Base-by-base conservation (phyloP, 2,888 invertebrate species). In the Nomada lathburiana region DNA sequence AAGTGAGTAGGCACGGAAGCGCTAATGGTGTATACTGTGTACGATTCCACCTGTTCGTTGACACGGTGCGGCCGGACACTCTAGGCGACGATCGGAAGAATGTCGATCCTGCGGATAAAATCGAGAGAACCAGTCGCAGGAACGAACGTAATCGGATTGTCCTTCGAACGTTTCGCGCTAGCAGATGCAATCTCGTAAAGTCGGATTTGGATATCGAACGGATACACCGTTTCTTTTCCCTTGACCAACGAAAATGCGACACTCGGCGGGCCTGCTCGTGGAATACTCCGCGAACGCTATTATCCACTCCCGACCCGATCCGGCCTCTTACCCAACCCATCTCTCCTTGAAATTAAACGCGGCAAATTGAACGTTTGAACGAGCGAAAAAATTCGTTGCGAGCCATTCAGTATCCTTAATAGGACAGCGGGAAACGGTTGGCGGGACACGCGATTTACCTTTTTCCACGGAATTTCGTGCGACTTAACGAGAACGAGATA, bases 1-100 rank as follows among this genome's bases (percentile, higher is more conserved):
- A 89, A 88, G 92, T 92, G 87, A 91, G 89, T 52, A 20, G 52
- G 18, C 29, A 36, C 11, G 13, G 18, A n/a, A 11, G 20, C 4
- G 11, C 29, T 47, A 63, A 23, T 20, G 0, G 23, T 36, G 11
- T 20, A 36, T 36, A 2, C 36, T 36, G 11, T 20, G 23, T 36
- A 2, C 36, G 36, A 36, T 36, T 36, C 36, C 36, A 36, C 36
- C 44, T 53, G 42, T 16, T 16, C 36, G 20, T 67, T 29, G 53
- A 36, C 36, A 36, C 20, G 10, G 2, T 16, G 36, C 10, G 18
- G 18, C 10, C 9, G 26, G 23, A 26, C 23, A 11, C 47, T 50
- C 59, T n/a, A 59, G 47, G 59, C 23, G 44, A 7, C 18, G 29
- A 11, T 10, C 7, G 65, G 47, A 73, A 50, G 60, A 53, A 55